Conservation (phyloP, 1,140 invertebrate genomes). For the Doryteuthis pealeii region DNA sequence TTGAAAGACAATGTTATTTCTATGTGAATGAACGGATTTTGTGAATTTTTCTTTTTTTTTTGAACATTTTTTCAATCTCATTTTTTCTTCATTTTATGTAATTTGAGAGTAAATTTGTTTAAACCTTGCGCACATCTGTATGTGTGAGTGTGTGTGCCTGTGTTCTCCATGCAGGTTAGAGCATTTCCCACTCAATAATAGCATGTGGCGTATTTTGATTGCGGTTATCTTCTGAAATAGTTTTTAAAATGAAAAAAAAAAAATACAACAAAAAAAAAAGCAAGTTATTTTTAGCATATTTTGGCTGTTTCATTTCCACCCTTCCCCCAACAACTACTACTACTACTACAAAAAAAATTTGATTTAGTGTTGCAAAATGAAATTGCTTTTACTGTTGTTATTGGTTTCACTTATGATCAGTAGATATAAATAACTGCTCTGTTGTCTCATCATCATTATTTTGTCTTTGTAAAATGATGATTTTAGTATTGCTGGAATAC, state of each 20-base stretch:
- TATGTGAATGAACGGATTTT: neutral
- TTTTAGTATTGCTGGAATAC: conserved; percentile 4
- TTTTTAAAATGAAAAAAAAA: no score
- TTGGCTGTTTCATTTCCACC: no score
- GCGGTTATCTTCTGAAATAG: no score
- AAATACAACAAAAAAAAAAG: no score
- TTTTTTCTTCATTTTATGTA: no score
- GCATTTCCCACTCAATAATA: no score
- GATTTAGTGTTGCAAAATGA: conserved; percentile 4
- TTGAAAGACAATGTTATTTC: neutral
- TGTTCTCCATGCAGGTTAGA: neutral
- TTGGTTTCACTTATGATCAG: neutral
- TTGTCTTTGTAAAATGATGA: conserved; percentile 10
- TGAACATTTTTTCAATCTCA: no score
- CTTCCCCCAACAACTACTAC: no score
- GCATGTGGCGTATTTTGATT: no score
- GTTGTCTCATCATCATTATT: conserved; percentile 6
- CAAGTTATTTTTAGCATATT: no score
- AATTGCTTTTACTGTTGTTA: neutral
- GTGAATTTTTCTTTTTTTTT: no score
- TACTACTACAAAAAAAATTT: no score
- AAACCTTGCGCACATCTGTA: neutral
- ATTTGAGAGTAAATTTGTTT: conserved; percentile 2
- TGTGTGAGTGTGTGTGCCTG: neutral
- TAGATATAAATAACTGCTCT: neutral